These are phyloP conservation scores for Thaumetopoea pityocampa DNA, from an alignment of 1,140 invertebrate genomes.

Conservation along the genomic window DNA sequence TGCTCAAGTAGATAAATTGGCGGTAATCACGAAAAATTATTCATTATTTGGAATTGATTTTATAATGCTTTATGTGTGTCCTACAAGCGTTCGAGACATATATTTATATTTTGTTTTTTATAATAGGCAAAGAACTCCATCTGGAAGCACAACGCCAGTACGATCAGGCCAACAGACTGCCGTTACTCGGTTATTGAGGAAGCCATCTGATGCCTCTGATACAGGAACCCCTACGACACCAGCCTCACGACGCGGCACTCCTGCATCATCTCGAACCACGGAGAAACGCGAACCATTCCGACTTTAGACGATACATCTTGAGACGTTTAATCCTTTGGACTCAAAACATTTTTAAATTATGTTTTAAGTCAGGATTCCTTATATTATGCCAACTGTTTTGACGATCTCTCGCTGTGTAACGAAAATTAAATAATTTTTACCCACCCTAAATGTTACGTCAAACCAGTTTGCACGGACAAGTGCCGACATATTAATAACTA, in stretches of 20 bases:
- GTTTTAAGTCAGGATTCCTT: constrained; percentile 11
- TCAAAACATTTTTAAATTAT: constrained; percentile 7
- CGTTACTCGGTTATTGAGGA: constrained; percentile 79
- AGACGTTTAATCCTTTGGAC: constrained; percentile 3
- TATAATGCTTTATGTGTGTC: constrained; percentile 13
- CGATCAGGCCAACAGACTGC: constrained; percentile 78
- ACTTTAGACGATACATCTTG: constrained; percentile 48
- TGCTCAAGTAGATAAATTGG: constrained; percentile 7
- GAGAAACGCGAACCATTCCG: constrained; percentile 74
- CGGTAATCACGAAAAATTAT: constrained; percentile 12
- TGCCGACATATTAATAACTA: constrained; percentile 60
- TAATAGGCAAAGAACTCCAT: constrained; percentile 81
- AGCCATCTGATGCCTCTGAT: constrained; percentile 81
- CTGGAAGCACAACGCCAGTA: constrained; percentile 82
- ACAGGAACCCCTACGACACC: constrained; percentile 59
- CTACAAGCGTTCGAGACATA: constrained; percentile 17
- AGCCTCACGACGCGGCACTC: constrained; percentile 54
- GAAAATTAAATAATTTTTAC: too few relatives aligned
- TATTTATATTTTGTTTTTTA: constrained; percentile 21
- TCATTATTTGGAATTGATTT: constrained; percentile 15
- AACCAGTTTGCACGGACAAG: constrained; percentile 32
- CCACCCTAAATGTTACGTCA: constrained; percentile 25
- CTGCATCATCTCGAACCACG: constrained; percentile 51
- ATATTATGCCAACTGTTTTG: constrained; percentile 37
- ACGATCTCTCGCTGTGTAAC: too few relatives aligned